Base-by-base conservation (phyloP, 2,888 invertebrate genomes). In the Gisinianus flammeolus region DNA sequence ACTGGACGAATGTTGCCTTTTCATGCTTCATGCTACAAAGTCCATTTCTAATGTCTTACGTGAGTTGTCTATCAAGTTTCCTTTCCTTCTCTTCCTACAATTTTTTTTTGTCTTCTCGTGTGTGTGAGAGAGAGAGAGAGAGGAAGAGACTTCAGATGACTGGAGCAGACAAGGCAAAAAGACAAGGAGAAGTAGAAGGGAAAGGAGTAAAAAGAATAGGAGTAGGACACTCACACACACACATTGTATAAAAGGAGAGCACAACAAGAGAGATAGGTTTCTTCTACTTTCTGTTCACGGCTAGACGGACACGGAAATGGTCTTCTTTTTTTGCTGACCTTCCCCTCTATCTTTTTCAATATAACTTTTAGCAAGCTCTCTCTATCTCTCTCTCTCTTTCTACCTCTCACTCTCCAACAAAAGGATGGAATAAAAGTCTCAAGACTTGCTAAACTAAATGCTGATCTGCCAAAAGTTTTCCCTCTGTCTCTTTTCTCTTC, bases 391-490 rank as follows among this genome's bases (percentile, higher is more conserved):
- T 44, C 22, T 30, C 33, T 54, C 30, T 44, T 33, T 19, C n/a
- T 62, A 24, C 35, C 30, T 31, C 22, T 33, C 16, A 16, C 68
- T 19, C 22, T 67, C 24, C 26, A 62, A 68, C 68, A 68, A 68
- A 68, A 26, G 68, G 24, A 68, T 16, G 68, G 24, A 26, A 62
- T 62, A 62, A 62, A 26, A 62, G 44, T 68, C 35, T 24, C 68
- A 33, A 68, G 44, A 44, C 35, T 44, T 28, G 12, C n/a, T n/a
- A 54, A 19, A 66, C 30, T 69, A 24, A 71, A 54, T 71, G 71
- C 71, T 71, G 71, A 71, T 54, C 54, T 52, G 71, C 71, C 26
- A 71, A 71, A 71, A 71, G 26, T 71, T 71, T 35, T 26, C 28
- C 28, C 71, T 22, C 22, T 31, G 19, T 33, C 67, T 67, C 33